These are phyloP conservation scores for Eptesicus fuscus DNA, from an alignment of 2,113 vertebrate species.

Conservation along the genomic window DNA sequence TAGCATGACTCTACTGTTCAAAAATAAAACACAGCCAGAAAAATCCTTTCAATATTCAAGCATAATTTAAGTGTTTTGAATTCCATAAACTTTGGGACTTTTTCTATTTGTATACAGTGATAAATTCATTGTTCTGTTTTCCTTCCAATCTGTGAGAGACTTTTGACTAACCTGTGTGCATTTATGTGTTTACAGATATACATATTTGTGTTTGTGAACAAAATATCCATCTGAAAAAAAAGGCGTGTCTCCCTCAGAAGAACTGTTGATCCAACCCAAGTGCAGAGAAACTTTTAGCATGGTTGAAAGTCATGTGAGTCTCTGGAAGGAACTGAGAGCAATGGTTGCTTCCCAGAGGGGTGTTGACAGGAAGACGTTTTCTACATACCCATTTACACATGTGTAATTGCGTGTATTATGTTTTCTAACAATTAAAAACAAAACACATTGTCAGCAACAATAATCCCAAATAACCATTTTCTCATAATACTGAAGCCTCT, in stretches of 20 bases:
- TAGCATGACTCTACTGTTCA: neutral
- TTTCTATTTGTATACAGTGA: neutral
- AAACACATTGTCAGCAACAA: neutral
- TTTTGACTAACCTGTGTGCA: neutral
- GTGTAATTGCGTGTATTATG: neutral
- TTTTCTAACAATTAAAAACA: slow-evolving; percentile 8
- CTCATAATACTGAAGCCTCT: neutral
- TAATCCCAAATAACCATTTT: neutral
- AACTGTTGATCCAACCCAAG: neutral
- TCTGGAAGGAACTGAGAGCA: neutral
- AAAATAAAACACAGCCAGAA: neutral
- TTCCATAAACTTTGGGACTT: neutral
- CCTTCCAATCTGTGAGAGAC: neutral
- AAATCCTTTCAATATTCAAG: neutral
- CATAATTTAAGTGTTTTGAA: neutral
- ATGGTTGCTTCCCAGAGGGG: neutral
- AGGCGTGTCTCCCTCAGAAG: neutral
- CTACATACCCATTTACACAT: neutral
- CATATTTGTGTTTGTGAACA: neutral
- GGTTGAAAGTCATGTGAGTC: neutral
- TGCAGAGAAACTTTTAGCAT: neutral
- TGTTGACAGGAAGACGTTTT: neutral
- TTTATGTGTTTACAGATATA: neutral
- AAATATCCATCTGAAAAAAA: neutral
- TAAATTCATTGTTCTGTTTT: neutral